phyloP scores from a whole-genome alignment of 2,797 vertebrate genomes.

The Coreius guichenoti region DNA sequence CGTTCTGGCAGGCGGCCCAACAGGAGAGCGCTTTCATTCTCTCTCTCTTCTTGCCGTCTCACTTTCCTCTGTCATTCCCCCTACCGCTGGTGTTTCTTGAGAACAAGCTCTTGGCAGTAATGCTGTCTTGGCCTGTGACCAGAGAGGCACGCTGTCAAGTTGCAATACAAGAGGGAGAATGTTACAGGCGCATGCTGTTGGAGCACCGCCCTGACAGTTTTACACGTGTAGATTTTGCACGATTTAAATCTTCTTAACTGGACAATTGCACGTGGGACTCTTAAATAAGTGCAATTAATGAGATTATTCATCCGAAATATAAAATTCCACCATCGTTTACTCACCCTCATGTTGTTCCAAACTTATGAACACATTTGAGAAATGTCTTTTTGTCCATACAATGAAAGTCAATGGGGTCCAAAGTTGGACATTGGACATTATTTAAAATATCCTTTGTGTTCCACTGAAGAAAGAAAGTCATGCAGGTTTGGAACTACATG shows the following conservation, averaged over 20 bases:
- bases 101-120: conserved; percentile 55
- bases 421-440: neutral
- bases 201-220: conserved; percentile 29
- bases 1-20: conserved; percentile 53
- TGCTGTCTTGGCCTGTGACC: conserved; percentile 61
- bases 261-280: neutral
- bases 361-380: neutral
- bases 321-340: neutral
- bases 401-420: neutral
- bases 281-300: neutral
- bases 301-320: neutral
- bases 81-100: conserved; percentile 46
- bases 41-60: conserved; percentile 44
- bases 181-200: conserved; percentile 47
- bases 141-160: conserved; percentile 55
- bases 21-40: conserved; percentile 39
- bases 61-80: conserved; percentile 48
- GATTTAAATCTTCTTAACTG: neutral
- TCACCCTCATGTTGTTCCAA: neutral
- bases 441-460: neutral
- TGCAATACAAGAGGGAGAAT: conserved; percentile 54
- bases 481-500: neutral
- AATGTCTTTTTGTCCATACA: neutral
- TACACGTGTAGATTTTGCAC: neutral
- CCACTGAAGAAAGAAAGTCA: neutral